Evolutionary conservation across 2,888 invertebrate genomes (phyloP), one percentile per base, ranked within the genome.

Genomic region (Zaprionus lineosus): DNA sequence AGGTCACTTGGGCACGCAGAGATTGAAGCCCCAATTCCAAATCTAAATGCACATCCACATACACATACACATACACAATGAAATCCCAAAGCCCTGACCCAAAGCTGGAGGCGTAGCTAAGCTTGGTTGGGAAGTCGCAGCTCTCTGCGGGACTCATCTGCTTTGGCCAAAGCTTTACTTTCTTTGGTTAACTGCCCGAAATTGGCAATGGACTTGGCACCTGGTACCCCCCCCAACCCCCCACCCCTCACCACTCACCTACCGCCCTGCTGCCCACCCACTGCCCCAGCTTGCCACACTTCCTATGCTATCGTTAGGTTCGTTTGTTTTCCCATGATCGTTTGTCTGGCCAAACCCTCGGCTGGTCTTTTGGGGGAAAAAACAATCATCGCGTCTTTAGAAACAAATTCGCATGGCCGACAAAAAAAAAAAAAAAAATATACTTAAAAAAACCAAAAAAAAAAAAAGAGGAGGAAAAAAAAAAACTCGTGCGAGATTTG

Each of bases 381-480:
- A 84, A 84, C 79, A 78, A 83, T 83, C 78, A 78, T 79, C 73
- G 73, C 83, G 73, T 64, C 83, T 78, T 64, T 47, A 53, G 67
- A 72, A 61, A 47, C 76, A 58, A 70, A 82, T 81, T 84, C 82
- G 78, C 84, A 81, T 73, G 74, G 63, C 55, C 52, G n/a, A n/a
- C n/a, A 41, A 75, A 73, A 55, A 4, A 63, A 56, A 56, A 57
- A 74, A 63, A 48, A 21, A 7, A 1, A 21, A 21, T 21, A 3
- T 58, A 47, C 36, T 44, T 47, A 18, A 11, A 33, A 74, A 48
- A 62, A 44, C 64, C 26, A 28, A 16, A 33, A 2, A 40, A 8
- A 9, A 7, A 14, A 5, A 24, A 11, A 12, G 11, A 18, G 14
- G 33, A 51, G 46, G 46, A 53, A 44, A 18, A 16, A 40, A 52